Percentiles rank a stretch among this genome's conserved stretches.
Evolutionary conservation across 2,888 invertebrate genomes (phyloP).

Genomic region (Scaptomyza cyrtandrae): DNA sequence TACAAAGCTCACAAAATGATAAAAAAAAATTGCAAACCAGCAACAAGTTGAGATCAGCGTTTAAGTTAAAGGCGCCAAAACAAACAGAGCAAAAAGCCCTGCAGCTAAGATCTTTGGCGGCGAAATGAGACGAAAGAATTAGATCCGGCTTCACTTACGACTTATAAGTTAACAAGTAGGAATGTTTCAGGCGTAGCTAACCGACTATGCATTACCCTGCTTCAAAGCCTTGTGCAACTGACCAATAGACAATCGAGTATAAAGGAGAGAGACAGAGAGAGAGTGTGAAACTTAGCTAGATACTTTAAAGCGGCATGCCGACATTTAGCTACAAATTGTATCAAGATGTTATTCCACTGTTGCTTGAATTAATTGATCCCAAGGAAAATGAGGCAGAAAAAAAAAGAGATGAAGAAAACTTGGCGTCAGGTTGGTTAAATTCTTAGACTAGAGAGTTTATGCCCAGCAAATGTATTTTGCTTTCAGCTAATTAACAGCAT

Average conservation of each 20-base stretch:
- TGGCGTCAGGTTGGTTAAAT: conserved; percentile 45
- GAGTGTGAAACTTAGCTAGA: conserved; percentile 5
- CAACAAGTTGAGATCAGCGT: conserved; percentile 34
- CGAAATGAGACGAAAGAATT: conserved; percentile 30
- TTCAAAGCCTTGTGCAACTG: not conserved
- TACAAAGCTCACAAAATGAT: conserved; percentile 44
- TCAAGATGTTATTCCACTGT: conserved; percentile 58
- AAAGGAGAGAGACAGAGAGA: too few relatives aligned
- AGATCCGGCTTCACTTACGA: conserved; percentile 17
- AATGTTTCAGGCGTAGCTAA: not conserved
- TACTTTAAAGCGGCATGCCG: conserved; percentile 21
- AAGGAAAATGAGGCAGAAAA: conserved; percentile 14
- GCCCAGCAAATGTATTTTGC: conserved; percentile 60
- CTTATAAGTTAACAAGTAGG: conserved; percentile 14
- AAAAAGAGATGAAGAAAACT: not conserved
- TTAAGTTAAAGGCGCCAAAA: conserved; percentile 33
- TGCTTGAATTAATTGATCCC: conserved; percentile 60
- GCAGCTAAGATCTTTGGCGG: conserved; percentile 34
- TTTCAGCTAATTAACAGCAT: conserved; percentile 63
- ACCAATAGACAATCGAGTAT: not conserved
- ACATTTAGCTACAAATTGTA: conserved; percentile 61
- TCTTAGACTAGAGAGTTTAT: conserved; percentile 45
- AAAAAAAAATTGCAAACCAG: conserved; percentile 50
- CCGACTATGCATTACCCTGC: not conserved
- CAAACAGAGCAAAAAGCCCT: conserved; percentile 12